Percentiles rank a stretch among this genome's conserved stretches.
phyloP scores from a whole-genome alignment of 1,140 invertebrate genomes.

The Atta texana region DNA sequence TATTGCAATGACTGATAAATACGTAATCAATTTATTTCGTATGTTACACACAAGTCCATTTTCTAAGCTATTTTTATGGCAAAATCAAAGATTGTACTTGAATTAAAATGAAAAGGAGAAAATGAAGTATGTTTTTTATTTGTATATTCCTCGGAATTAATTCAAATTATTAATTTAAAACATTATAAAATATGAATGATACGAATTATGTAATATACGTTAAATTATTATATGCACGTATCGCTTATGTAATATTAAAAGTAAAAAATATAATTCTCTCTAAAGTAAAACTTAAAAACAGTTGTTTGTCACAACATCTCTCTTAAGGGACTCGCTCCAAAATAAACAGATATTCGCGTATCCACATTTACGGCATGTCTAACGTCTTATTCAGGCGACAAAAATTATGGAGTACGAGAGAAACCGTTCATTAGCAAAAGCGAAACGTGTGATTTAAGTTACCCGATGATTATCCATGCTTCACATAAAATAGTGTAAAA shows the following conservation, averaged over 20 bases:
- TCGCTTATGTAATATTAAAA: background rate
- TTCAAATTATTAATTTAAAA: background rate
- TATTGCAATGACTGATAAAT: constrained; percentile 24
- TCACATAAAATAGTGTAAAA: background rate
- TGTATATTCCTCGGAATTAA: background rate
- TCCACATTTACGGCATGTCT: constrained; percentile 19
- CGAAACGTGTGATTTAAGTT: constrained; percentile 29
- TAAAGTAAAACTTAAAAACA: background rate
- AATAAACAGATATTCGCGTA: constrained; percentile 24
- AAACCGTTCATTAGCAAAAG: constrained; percentile 25
- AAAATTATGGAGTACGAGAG: constrained; percentile 31
- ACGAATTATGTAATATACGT: background rate
- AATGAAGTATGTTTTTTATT: background rate
- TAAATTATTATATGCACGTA: background rate
- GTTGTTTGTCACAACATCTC: background rate
- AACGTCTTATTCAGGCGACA: constrained; percentile 31
- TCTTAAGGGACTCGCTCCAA: constrained; percentile 5
- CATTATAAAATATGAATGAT: background rate
- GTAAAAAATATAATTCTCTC: background rate
- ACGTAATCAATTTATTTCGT: background rate
- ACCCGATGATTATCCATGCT: constrained; percentile 30
- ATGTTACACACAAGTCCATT: background rate
- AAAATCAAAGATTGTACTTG: background rate
- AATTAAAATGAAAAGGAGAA: background rate
- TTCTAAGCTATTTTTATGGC: background rate